Conservation (phyloP, 2,888 invertebrate species). For the Tinea semifulvella region DNA sequence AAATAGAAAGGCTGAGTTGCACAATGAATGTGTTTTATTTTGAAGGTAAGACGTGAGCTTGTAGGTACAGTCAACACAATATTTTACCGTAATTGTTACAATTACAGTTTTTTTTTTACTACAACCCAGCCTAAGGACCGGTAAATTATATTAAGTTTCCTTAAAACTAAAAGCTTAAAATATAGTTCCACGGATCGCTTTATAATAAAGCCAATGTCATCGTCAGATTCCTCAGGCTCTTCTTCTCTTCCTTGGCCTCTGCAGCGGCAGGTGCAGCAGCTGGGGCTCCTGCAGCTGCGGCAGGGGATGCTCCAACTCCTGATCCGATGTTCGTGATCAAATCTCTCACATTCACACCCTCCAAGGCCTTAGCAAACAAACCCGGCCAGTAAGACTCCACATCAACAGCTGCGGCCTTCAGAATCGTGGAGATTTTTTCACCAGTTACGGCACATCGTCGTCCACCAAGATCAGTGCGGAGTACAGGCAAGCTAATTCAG, state of each 20-base stretch:
- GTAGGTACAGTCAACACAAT: too few relatives aligned
- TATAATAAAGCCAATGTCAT: constrained; percentile 82
- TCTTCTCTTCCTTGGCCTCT: constrained; percentile 77
- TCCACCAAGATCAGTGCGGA: constrained; percentile 94
- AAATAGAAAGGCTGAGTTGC: too few relatives aligned
- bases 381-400: constrained; percentile 99
- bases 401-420: constrained; percentile 96
- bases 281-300: constrained; percentile 73
- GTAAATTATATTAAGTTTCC: constrained; percentile 39
- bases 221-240: constrained; percentile 84
- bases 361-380: constrained; percentile 95
- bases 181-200: constrained; percentile 55
- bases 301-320: constrained; percentile 87
- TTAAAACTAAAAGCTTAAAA: constrained; percentile 58
- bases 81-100: too few relatives aligned
- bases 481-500: constrained; percentile 98
- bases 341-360: constrained; percentile 92
- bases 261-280: constrained; percentile 73
- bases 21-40: too few relatives aligned
- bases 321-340: constrained; percentile 93
- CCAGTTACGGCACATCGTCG: constrained; percentile 98
- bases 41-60: too few relatives aligned
- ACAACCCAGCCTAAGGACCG: too few relatives aligned
- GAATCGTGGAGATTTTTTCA: constrained; percentile 95
- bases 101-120: too few relatives aligned